These are phyloP conservation scores for Neosilurus hyrtlii DNA, from an alignment of 2,797 vertebrate species.

Conservation along the genomic window DNA sequence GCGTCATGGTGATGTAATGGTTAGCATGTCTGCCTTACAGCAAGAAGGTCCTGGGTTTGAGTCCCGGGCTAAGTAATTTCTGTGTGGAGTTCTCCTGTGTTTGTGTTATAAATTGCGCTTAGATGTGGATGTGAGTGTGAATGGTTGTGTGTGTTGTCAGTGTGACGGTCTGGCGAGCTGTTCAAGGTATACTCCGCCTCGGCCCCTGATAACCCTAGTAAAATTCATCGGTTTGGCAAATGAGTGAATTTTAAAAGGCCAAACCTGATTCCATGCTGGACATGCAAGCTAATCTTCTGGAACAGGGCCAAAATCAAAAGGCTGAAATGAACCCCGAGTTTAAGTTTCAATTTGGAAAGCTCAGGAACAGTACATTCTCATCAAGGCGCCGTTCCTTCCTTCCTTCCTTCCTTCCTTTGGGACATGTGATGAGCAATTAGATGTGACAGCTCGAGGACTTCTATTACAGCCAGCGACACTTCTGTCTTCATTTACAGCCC, in stretches of 20 bases:
- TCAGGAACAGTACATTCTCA: constrained; percentile 8
- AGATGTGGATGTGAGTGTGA: too few species aligned
- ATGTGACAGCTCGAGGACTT: constrained; percentile 25
- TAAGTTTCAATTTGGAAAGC: background rate
- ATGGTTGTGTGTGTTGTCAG: too few species aligned
- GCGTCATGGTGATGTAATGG: too few species aligned
- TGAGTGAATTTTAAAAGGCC: background rate
- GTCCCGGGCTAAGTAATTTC: too few species aligned
- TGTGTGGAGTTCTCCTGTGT: too few species aligned
- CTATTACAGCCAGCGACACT: constrained; percentile 8
- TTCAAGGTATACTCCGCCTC: too few species aligned
- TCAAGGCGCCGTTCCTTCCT: background rate
- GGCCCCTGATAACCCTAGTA: too few species aligned
- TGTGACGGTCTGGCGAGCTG: too few species aligned
- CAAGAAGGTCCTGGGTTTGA: too few species aligned
- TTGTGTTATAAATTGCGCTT: too few species aligned
- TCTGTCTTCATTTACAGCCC: constrained; percentile 25
- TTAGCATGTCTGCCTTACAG: too few species aligned
- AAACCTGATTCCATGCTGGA: background rate
- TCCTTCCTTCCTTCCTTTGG: background rate
- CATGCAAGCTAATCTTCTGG: background rate
- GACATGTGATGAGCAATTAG: constrained; percentile 35
- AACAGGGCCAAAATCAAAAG: background rate
- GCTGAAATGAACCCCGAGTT: background rate
- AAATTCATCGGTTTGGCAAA: too few species aligned